These are phyloP conservation scores for Keiferia lycopersicella DNA, from an alignment of 2,888 invertebrate species.

Conservation along the genomic window DNA sequence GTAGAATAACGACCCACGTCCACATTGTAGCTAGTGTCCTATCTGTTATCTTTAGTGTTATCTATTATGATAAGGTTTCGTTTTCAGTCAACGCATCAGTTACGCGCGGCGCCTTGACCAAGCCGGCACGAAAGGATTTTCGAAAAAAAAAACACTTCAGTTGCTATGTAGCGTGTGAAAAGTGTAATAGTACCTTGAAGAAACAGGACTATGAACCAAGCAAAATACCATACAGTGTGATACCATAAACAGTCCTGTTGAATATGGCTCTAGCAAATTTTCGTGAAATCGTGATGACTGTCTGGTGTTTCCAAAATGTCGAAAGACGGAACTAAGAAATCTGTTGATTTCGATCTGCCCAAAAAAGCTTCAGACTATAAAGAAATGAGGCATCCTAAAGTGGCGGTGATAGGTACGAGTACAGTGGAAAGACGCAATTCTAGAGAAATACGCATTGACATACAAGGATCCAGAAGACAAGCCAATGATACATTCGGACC, in stretches of 20 bases:
- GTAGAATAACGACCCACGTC: not conserved
- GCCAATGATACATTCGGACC: slow-evolving; percentile 1
- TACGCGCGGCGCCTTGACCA: not conserved
- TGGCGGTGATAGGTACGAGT: no score
- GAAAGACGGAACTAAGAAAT: not conserved
- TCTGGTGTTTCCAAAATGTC: not conserved
- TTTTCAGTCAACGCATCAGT: slow-evolving; percentile 13
- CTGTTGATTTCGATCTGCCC: not conserved
- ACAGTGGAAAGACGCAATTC: not conserved
- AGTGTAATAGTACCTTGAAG: not conserved
- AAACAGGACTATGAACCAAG: not conserved
- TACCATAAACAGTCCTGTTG: not conserved
- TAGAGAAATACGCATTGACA: slow-evolving; percentile 3
- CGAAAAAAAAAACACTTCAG: not conserved
- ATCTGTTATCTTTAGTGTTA: slow-evolving; percentile 13
- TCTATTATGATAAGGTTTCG: slow-evolving; percentile 16
- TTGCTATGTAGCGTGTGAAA: not conserved
- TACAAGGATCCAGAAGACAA: not conserved
- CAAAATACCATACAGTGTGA: not conserved
- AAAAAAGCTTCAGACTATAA: not conserved
- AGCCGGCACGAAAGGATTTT: not conserved
- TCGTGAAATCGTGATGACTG: not conserved
- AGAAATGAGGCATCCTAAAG: not conserved
- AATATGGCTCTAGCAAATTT: not conserved
- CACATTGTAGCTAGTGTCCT: not conserved